phyloP scores from a whole-genome alignment of 2,888 invertebrate species.

The Eremobia ochroleuca region DNA sequence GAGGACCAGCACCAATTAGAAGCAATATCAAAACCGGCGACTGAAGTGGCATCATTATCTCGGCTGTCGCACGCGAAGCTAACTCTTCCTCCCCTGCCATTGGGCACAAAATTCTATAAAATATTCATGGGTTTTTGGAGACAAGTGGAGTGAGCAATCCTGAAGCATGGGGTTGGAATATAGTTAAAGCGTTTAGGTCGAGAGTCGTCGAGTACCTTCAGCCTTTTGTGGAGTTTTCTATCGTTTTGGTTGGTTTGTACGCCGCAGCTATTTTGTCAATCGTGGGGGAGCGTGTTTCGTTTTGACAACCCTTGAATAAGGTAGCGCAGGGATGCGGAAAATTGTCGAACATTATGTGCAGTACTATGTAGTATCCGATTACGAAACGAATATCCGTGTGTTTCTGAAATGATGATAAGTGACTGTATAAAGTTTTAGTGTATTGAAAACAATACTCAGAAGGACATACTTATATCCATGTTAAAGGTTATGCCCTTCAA shows the following conservation, averaged over 20 bases:
- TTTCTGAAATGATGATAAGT: neutral
- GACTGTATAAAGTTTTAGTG: slow-evolving; percentile 10
- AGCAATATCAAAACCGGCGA: slow-evolving; percentile 88
- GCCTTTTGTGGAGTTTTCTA: slow-evolving; percentile 89
- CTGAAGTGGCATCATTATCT: slow-evolving; percentile 91
- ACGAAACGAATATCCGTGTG: neutral
- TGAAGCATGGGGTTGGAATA: slow-evolving; percentile 88
- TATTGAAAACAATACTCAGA: neutral
- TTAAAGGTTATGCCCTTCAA: neutral
- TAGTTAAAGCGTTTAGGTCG: slow-evolving; percentile 90
- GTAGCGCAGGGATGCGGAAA: slow-evolving; percentile 75
- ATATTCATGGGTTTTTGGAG: slow-evolving; percentile 89
- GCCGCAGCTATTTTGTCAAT: slow-evolving; percentile 88
- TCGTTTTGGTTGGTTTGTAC: slow-evolving; percentile 85
- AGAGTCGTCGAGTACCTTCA: slow-evolving; percentile 85
- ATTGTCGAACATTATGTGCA: slow-evolving; percentile 69
- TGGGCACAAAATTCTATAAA: slow-evolving; percentile 84
- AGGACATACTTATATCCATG: too few species aligned
- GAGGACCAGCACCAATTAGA: slow-evolving; percentile 89
- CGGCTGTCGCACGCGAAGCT: slow-evolving; percentile 77
- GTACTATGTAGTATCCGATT: slow-evolving; percentile 42
- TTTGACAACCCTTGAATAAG: slow-evolving; percentile 83
- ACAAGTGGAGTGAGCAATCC: slow-evolving; percentile 91
- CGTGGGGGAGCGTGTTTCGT: slow-evolving; percentile 83
- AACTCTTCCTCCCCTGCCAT: slow-evolving; percentile 76